phyloP scores from a whole-genome alignment of 2,113 vertebrate genomes.

The Todiramphus saurophagus region DNA sequence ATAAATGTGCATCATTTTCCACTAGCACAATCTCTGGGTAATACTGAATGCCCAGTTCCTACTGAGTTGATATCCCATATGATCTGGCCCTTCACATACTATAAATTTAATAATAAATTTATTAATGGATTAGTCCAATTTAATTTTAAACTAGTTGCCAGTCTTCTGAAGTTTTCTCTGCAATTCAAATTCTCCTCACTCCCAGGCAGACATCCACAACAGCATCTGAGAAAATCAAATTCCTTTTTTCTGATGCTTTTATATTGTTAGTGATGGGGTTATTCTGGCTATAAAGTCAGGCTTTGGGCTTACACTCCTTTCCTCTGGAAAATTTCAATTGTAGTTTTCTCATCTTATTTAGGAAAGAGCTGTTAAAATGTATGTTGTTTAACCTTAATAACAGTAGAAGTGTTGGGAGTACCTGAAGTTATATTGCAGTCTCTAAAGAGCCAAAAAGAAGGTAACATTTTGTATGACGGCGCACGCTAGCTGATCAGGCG shows the following conservation, averaged over 20 bases:
- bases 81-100: background rate
- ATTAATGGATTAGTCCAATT: background rate
- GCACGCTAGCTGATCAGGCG: background rate
- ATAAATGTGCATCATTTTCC: background rate
- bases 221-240: background rate
- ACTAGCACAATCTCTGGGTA: background rate
- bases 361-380: background rate
- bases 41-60: background rate
- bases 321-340: background rate
- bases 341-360: background rate
- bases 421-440: background rate
- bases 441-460: background rate
- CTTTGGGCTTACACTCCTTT: background rate
- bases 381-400: background rate
- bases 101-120: background rate
- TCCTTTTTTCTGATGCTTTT: background rate
- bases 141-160: background rate
- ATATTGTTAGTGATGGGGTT: background rate
- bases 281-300: background rate
- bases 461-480: background rate
- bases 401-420: background rate
- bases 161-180: background rate
- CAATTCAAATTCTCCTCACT: background rate
- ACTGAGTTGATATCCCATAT: background rate
- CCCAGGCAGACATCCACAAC: background rate